Percentiles rank a stretch among this genome's conserved stretches.
phyloP scores from a whole-genome alignment of 2,113 vertebrate genomes.

The Ceyx margarethae region DNA sequence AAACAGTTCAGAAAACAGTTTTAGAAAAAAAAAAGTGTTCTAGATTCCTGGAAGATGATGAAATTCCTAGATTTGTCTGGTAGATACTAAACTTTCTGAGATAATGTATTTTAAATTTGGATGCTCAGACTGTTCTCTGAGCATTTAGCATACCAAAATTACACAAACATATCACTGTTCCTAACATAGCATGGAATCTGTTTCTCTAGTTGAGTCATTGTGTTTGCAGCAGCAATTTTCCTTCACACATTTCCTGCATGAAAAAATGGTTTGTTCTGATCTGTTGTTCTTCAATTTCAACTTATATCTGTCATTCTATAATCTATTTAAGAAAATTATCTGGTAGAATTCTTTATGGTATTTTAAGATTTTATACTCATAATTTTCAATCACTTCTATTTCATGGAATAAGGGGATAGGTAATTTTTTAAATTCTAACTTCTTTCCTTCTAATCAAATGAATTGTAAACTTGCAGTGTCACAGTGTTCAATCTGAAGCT shows the following conservation, averaged over 20 bases:
- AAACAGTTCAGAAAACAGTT: background rate
- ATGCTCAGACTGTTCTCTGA: background rate
- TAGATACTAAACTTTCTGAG: background rate
- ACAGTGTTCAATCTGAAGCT: background rate
- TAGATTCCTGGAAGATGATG: background rate
- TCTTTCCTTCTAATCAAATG: conserved; percentile 9
- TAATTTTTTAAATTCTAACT: conserved; percentile 19
- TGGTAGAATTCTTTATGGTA: conserved; percentile 5
- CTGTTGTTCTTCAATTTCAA: conserved; percentile 35
- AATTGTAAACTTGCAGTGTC: conserved; percentile 34
- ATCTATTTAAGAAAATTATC: background rate
- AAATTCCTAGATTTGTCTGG: background rate
- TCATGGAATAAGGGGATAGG: background rate
- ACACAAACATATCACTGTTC: background rate
- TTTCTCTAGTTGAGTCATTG: conserved; percentile 9
- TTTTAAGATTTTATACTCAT: conserved; percentile 32
- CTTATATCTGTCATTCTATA: conserved; percentile 18
- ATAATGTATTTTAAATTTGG: background rate
- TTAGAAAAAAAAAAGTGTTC: background rate
- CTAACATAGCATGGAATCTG: background rate
- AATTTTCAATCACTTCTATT: conserved; percentile 58
- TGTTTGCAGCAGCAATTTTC: conserved; percentile 28
- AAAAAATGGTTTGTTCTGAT: conserved; percentile 39
- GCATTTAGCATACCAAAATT: background rate
- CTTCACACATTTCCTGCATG: conserved; percentile 19